A percentile compares a stretch with the other conserved stretches of the same genome.
Evolutionary conservation across 2,888 invertebrate species (phyloP).

Genomic region (Brachyptera risi): DNA sequence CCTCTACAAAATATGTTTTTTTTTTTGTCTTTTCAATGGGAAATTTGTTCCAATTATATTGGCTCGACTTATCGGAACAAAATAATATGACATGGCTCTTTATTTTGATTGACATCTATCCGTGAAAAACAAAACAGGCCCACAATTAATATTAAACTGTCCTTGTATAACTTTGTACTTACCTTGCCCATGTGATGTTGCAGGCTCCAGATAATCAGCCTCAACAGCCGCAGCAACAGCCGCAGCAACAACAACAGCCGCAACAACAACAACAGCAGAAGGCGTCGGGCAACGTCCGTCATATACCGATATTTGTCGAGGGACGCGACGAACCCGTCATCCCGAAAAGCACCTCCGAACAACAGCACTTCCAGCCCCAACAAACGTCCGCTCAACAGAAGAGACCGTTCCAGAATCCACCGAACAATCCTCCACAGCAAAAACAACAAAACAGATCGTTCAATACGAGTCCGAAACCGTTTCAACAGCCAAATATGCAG

Average conservation of each 20-base stretch:
- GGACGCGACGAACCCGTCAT: constrained; percentile 76
- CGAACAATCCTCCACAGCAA: constrained; percentile 32
- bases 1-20: too few species aligned
- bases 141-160: too few species aligned
- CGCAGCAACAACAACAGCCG: constrained; percentile 37
- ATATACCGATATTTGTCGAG: constrained; percentile 86
- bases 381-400: constrained; percentile 34
- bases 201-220: too few species aligned
- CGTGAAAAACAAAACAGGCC: constrained; percentile 32
- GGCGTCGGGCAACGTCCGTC: constrained; percentile 57
- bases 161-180: too few species aligned
- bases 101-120: too few species aligned
- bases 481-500: constrained; percentile 21
- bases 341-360: constrained; percentile 37
- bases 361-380: constrained; percentile 31
- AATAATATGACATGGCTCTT: too few species aligned
- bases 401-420: constrained; percentile 36
- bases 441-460: constrained; percentile 36
- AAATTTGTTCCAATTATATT: too few species aligned
- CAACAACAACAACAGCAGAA: constrained; percentile 31
- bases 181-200: too few species aligned
- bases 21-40: too few species aligned
- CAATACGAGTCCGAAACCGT: constrained; percentile 3
- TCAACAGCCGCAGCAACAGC: constrained; percentile 34
- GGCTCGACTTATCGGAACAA: too few species aligned